A percentile compares a stretch with the other conserved stretches of the same genome.
Conservation (phyloP, 2,113 vertebrate species). For the Xyliphius kryptos region DNA sequence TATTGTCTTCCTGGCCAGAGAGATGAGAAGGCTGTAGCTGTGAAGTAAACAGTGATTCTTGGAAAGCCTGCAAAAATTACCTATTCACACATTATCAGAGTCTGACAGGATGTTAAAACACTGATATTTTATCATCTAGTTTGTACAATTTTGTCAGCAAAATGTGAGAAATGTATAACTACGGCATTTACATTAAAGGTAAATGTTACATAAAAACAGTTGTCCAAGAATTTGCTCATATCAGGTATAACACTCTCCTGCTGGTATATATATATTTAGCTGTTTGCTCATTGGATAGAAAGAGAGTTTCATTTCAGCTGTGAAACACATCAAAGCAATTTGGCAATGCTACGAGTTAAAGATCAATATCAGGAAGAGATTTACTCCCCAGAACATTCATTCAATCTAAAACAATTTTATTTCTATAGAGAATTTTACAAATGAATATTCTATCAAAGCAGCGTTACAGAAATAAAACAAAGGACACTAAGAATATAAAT, state of each 20-base stretch:
- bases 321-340: slow-evolving; percentile 14
- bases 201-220: too few species aligned
- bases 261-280: too few species aligned
- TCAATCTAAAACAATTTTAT: too few species aligned
- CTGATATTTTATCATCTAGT: slow-evolving; percentile 58
- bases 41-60: slow-evolving; percentile 10
- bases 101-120: slow-evolving; percentile 57
- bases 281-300: too few species aligned
- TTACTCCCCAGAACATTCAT: background rate
- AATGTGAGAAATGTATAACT: slow-evolving; percentile 47
- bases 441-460: too few species aligned
- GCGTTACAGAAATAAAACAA: too few species aligned
- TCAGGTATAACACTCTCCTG: background rate
- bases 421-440: too few species aligned
- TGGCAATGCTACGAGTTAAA: slow-evolving; percentile 5
- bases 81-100: slow-evolving; percentile 56
- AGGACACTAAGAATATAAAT: too few species aligned
- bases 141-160: slow-evolving; percentile 48
- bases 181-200: too few species aligned
- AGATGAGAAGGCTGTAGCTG: slow-evolving; percentile 4
- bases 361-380: slow-evolving; percentile 7
- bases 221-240: too few species aligned
- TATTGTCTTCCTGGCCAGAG: background rate
- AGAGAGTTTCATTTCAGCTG: slow-evolving; percentile 19
- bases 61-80: slow-evolving; percentile 45